Percentiles rank a stretch among this genome's conserved stretches.
Conservation (phyloP, 2,888 invertebrate genomes). For the Trissoscelio sp. region DNA sequence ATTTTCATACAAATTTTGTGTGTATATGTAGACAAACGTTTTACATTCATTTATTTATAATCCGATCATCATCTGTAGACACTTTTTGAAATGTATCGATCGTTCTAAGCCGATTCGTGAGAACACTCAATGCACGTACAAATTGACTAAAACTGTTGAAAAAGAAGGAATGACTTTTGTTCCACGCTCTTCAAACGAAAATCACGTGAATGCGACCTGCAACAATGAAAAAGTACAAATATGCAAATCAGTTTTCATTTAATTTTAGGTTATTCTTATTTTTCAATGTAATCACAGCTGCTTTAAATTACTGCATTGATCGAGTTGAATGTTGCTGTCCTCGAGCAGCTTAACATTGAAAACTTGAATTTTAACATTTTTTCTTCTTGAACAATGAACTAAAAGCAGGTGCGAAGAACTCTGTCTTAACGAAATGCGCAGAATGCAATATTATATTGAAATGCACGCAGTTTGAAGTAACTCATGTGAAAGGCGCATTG, state of each 20-base stretch:
- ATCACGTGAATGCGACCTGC: conserved; percentile 20
- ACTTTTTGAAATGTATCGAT: neutral
- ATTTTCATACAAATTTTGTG: too few relatives aligned
- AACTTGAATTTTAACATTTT: conserved; percentile 65
- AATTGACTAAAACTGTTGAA: conserved; percentile 23
- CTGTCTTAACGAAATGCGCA: conserved; percentile 52
- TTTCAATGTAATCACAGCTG: conserved; percentile 69
- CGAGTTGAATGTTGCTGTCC: conserved; percentile 53
- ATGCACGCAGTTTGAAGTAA: conserved; percentile 13
- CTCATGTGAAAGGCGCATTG: conserved; percentile 11
- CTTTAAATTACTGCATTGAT: conserved; percentile 61
- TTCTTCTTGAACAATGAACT: conserved; percentile 49
- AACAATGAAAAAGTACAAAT: conserved; percentile 51
- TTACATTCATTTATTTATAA: too few relatives aligned
- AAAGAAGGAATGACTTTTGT: conserved; percentile 37
- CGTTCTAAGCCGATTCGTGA: neutral
- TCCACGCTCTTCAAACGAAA: conserved; percentile 18
- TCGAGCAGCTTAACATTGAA: conserved; percentile 58
- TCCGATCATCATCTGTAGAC: too few relatives aligned
- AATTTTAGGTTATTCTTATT: conserved; percentile 65
- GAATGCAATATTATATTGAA: conserved; percentile 40
- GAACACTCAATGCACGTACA: neutral
- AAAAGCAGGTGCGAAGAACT: conserved; percentile 62
- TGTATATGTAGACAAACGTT: too few relatives aligned
- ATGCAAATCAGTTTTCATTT: conserved; percentile 61